Conservation (phyloP, 2,113 vertebrate species). For the Oryzias celebensis region DNA sequence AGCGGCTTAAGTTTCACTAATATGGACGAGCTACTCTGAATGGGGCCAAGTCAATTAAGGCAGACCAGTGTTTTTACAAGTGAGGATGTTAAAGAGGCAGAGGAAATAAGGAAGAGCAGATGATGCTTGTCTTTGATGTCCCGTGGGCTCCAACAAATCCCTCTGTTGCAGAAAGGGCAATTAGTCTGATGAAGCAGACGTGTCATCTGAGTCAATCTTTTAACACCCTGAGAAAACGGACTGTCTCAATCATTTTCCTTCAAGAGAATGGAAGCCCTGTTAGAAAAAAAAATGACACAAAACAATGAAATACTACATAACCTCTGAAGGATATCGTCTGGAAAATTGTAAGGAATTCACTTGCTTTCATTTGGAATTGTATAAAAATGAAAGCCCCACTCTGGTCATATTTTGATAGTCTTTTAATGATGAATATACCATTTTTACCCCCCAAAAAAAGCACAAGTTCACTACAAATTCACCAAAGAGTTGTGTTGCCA, state of each 20-base stretch:
- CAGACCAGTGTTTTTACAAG: constrained; percentile 45
- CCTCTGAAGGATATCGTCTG: not conserved
- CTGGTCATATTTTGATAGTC: too few species aligned
- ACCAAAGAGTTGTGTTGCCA: too few species aligned
- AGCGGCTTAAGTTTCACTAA: constrained; percentile 47
- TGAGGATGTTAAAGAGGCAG: constrained; percentile 42
- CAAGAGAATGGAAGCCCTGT: constrained; percentile 20
- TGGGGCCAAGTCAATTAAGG: constrained; percentile 62
- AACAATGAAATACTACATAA: not conserved
- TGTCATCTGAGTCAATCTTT: constrained; percentile 54
- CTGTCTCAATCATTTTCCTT: constrained; percentile 42
- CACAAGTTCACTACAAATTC: too few species aligned
- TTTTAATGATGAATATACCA: too few species aligned
- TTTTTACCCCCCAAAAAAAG: too few species aligned
- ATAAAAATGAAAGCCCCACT: too few species aligned
- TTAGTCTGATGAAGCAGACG: constrained; percentile 51
- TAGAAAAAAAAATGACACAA: not conserved
- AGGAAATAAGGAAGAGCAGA: constrained; percentile 37
- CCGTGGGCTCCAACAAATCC: constrained; percentile 46
- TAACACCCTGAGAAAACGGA: constrained; percentile 47
- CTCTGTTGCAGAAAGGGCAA: constrained; percentile 45
- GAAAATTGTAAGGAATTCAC: not conserved
- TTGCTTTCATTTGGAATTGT: too few species aligned
- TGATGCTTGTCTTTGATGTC: constrained; percentile 56
- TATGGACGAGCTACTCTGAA: constrained; percentile 42